Evolutionary conservation across 2,797 vertebrate species (phyloP).

Genomic region (Poeciliopsis turneri): DNA sequence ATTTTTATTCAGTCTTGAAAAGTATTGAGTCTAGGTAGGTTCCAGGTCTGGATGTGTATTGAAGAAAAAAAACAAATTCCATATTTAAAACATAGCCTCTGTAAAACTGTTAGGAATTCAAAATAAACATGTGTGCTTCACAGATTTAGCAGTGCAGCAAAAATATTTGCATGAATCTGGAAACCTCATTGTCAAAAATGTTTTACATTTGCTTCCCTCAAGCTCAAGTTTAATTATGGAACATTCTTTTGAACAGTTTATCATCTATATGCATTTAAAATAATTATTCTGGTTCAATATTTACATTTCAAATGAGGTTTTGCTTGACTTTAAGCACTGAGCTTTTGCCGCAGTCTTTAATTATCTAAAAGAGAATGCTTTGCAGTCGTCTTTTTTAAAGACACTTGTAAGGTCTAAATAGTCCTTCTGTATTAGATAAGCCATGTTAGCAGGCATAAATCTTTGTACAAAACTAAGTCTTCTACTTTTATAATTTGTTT

Average conservation of each 20-base stretch:
- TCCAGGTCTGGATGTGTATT: background rate
- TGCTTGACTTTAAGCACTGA: background rate
- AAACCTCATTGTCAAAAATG: background rate
- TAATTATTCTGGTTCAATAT: background rate
- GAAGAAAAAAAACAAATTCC: background rate
- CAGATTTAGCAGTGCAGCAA: background rate
- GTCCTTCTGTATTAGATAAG: background rate
- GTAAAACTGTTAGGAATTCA: background rate
- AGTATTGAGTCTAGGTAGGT: background rate
- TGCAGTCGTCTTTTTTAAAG: background rate
- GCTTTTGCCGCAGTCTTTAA: background rate
- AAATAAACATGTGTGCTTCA: background rate
- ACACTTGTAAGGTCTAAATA: background rate
- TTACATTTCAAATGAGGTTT: background rate
- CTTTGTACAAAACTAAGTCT: background rate
- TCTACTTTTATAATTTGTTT: conserved; percentile 1
- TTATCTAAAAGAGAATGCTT: background rate
- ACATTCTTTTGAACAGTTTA: background rate
- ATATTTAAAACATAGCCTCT: background rate
- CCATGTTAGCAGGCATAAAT: background rate
- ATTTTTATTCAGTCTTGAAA: background rate
- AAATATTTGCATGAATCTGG: background rate
- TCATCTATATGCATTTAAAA: background rate
- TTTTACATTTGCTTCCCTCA: background rate
- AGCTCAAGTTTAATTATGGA: background rate